A percentile compares a stretch with the other conserved stretches of the same genome.
Conservation (phyloP, 2,113 vertebrate species). For the Cyphomyrus discorhynchus region DNA sequence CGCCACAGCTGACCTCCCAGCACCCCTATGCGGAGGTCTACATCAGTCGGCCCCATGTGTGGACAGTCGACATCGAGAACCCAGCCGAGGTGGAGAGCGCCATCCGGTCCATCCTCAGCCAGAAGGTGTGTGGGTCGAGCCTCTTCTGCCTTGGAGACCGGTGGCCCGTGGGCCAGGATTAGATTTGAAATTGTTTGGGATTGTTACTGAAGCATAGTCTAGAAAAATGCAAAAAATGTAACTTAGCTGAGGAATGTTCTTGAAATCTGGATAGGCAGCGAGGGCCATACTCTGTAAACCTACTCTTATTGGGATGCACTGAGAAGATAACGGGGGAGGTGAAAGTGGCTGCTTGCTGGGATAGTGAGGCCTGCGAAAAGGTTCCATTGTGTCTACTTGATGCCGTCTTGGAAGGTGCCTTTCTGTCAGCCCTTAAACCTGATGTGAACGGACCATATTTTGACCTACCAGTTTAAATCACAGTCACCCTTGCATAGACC, state of each 20-base stretch:
- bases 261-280: background rate
- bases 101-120: conserved; percentile 85
- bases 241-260: background rate
- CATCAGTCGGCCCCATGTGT: conserved; percentile 89
- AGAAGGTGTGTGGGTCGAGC: conserved; percentile 71
- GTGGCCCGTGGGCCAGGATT: background rate
- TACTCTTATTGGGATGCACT: background rate
- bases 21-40: conserved; percentile 97
- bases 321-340: background rate
- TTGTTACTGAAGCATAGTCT: background rate
- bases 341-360: background rate
- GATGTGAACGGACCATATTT: background rate
- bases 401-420: background rate
- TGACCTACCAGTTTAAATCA: background rate
- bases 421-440: background rate
- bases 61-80: conserved; percentile 89
- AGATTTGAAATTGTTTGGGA: background rate
- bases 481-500: background rate
- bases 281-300: background rate
- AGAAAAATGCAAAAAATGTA: background rate
- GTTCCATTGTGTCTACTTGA: background rate
- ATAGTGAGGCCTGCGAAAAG: background rate
- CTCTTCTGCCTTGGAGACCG: background rate
- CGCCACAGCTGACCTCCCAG: conserved; percentile 83
- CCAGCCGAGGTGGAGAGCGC: conserved; percentile 81